Evolutionary conservation across 2,888 invertebrate genomes (phyloP).

Genomic region (Acrocyrtus sp.): DNA sequence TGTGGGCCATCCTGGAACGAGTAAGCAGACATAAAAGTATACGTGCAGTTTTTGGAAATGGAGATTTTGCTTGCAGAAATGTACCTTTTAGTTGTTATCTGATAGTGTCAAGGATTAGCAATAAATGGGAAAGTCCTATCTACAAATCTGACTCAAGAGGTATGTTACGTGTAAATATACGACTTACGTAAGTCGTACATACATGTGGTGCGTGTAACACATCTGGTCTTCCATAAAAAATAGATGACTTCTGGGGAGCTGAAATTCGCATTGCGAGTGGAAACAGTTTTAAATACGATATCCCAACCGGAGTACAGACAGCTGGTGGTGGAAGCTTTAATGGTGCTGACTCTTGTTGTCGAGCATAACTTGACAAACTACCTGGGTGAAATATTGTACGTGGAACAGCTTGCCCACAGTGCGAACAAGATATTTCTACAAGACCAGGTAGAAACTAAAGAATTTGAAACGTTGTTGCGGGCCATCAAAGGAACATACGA

Average conservation of each 20-base stretch:
- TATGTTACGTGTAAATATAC: too few relatives aligned
- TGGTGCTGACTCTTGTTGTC: conserved; percentile 92
- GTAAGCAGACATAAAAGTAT: conserved; percentile 68
- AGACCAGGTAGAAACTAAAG: conserved; percentile 82
- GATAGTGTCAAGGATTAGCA: conserved; percentile 89
- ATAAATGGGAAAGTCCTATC: conserved; percentile 92
- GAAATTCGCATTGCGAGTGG: conserved; percentile 97
- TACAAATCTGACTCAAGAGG: conserved; percentile 93
- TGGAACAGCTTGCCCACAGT: conserved; percentile 91
- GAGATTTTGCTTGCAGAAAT: not conserved
- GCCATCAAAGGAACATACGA: not conserved
- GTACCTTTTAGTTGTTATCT: conserved; percentile 62
- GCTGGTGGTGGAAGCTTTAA: conserved; percentile 94
- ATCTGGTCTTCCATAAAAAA: not conserved
- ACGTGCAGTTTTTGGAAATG: not conserved
- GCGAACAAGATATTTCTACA: conserved; percentile 95
- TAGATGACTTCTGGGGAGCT: conserved; percentile 97
- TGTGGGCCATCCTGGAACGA: conserved; percentile 91
- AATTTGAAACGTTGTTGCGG: not conserved
- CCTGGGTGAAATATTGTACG: conserved; percentile 83
- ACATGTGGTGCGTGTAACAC: not conserved
- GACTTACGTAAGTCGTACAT: too few relatives aligned
- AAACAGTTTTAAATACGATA: conserved; percentile 95
- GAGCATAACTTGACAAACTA: conserved; percentile 84
- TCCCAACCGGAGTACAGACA: conserved; percentile 99